These are phyloP conservation scores for Nomada fabriciana DNA, from an alignment of 2,888 invertebrate genomes.

Conservation along the genomic window DNA sequence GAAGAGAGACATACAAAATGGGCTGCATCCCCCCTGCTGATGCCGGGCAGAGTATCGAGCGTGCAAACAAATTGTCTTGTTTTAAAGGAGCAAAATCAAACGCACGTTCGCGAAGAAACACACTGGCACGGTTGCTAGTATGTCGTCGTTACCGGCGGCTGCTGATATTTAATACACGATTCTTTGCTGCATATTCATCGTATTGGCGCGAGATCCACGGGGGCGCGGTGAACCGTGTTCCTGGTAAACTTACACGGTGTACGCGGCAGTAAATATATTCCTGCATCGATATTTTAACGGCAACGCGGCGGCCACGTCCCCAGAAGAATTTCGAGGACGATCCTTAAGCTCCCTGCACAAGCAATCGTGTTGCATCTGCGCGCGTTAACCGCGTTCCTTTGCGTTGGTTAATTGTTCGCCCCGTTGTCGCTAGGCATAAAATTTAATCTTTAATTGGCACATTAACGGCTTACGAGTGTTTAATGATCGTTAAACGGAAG, in stretches of 20 bases:
- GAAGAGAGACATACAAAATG: slow-evolving; percentile 37
- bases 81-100: slow-evolving; percentile 70
- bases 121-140: slow-evolving; percentile 56
- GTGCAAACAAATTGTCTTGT: slow-evolving; percentile 77
- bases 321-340: slow-evolving; percentile 59
- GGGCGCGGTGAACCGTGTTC: slow-evolving; percentile 72
- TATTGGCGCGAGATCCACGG: slow-evolving; percentile 71
- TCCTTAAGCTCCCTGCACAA: slow-evolving; percentile 58
- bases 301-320: slow-evolving; percentile 54
- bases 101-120: slow-evolving; percentile 36
- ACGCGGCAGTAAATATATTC: slow-evolving; percentile 71
- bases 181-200: slow-evolving; percentile 74
- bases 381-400: slow-evolving; percentile 22
- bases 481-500: slow-evolving; percentile 3
- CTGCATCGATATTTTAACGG: slow-evolving; percentile 72
- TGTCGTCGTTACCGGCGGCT: slow-evolving; percentile 65
- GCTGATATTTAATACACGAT: slow-evolving; percentile 76
- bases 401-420: slow-evolving; percentile 20
- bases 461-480: slow-evolving; percentile 10
- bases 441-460: slow-evolving; percentile 19
- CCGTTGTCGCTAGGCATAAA: background rate
- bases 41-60: slow-evolving; percentile 68
- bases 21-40: slow-evolving; percentile 74
- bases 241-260: slow-evolving; percentile 72
- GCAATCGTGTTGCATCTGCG: slow-evolving; percentile 31